Base-by-base conservation (phyloP, 1,140 invertebrate genomes). In the Drosophila mojavensis region DNA sequence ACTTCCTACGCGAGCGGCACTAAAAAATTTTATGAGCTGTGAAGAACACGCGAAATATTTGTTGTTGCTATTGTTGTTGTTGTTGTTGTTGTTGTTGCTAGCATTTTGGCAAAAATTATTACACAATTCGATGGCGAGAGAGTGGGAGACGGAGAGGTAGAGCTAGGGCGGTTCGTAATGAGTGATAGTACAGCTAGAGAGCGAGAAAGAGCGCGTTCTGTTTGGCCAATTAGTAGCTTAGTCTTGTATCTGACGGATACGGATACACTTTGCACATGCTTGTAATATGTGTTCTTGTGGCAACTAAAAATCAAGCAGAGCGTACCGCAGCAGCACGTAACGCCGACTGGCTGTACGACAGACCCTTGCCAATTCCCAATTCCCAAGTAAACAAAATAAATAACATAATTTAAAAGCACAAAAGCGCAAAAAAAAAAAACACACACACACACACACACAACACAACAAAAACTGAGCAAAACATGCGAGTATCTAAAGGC, bases 361-460 rank as follows among this genome's bases (percentile, higher is more conserved):
- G 74, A 63, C 74, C 83, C 84, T 89, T 75, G 76, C 72, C 72
- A 79, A 77, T 79, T 56, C 69, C 72, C 72, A 79, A 77, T 79
- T 56, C 69, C 60, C 70, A 84, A 89, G 84, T 88, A 84, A 88
- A 75, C 77, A 80, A 64, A 84, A 89, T 71, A 82, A 78, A 79
- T 75, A 66, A 66, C 61, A 78, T 62, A 62, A 79, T 70, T 64
- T 71, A 76, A 67, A 75, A 61, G 47, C 51, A 36, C 20, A 71
- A 78, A 80, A 76, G 77, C 67, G 71, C 79, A 65, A 75, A 88
- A 39, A 39, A 36, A 71, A 60, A 30, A 5, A 28, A 28, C 1
- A 28, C 5, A 30, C 4, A 30, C 0, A 0, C 28, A 24, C 20
- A 24, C 20, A 24, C 20, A 24, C 20, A 24, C 28, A 30, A 28